Base-by-base conservation (phyloP, 2,888 invertebrate species). In the Mamestra brassicae region DNA sequence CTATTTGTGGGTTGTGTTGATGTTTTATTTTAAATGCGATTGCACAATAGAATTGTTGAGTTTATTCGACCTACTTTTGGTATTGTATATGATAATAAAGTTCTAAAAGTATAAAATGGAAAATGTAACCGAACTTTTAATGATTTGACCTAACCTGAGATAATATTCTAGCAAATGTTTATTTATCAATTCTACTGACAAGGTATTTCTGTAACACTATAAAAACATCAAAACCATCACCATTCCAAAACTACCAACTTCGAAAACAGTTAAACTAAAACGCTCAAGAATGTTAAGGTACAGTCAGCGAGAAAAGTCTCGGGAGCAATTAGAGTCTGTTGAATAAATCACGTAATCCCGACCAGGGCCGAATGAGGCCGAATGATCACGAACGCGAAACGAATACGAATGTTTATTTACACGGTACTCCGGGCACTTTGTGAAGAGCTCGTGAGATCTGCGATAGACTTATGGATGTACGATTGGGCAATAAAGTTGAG, bases 321-420 rank as follows among this genome's bases (percentile, higher is more conserved):
- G 65, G 88, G 83, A 78, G 89, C 89, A 92, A 91, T 92, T 90
- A 91, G 79, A 85, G 82, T 85, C 84, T 81, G 80, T 86, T 91
- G 91, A 90, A 91, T 92, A 91, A 90, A 90, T 88, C 89, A 92
- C 87, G 88, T 89, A 88, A 89, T 90, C 87, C 86, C 85, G 82
- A 79, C 80, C 78, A 72, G 67, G 76, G 78, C 82, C 87, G 88
- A 89, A 89, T 80, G 87, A 78, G 81, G 84, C 85, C 87, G 86
- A 90, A 89, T 86, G 84, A 87, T 90, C 87, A 87, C 85, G 87
- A 89, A 85, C 85, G 85, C 84, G 87, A 87, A 87, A 88, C 83
- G 86, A 89, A 87, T 88, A 87, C 83, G 88, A 91, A 89, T 92
- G 91, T 90, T 91, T 92, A 90, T 91, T 91, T 92, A 91, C 90